Base-by-base conservation (phyloP, 2,113 vertebrate species). In the Hippocampus zosterae region DNA sequence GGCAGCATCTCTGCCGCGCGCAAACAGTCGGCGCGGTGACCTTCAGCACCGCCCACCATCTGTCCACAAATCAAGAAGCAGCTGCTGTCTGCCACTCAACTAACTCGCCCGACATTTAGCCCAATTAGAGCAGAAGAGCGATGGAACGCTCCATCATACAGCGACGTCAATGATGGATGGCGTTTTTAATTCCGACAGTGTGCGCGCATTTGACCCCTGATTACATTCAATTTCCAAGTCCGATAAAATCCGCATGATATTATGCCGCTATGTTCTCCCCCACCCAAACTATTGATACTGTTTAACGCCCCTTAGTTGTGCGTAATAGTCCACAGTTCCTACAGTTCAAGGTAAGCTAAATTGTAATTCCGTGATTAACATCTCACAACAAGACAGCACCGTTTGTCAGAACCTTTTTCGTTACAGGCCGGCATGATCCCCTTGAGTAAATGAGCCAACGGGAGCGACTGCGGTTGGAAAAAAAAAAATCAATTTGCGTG, bases 11-110 rank as follows among this genome's bases (percentile, higher is more conserved):
- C 65, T 70, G 62, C 70, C 61, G 69, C 37, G 67, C 73, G 71
- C 65, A 67, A 27, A 72, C 62, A 62, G 73, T 70, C 76, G 73
- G 69, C 74, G 67, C 21, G 25, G 62, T 85, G 89, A 90, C 89
- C 86, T 90, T 90, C 81, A 88, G 76, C 71, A 68, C 83, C 74
- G 78, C 81, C 83, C 80, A 81, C 83, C 86, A 88, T 87, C 85
- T 88, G 85, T 85, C 81, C 69, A 85, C 75, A 81, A 84, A 87
- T 88, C 86, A 85, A 69, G 75, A 82, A 87, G 72, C 89, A 90
- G 88, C 83, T 89, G 89, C 83, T 85, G 67, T 65, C 81, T 82
- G 88, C 76, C 89, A 81, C 71, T 89, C 87, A 85, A 82, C 76
- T 83, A 86, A 88, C 78, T 11, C 16, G 77, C 65, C 55, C 69